Evolutionary conservation across 2,797 vertebrate genomes (phyloP), one percentile per base, ranked within the genome.

Genomic region (Myripristis jacobus): DNA sequence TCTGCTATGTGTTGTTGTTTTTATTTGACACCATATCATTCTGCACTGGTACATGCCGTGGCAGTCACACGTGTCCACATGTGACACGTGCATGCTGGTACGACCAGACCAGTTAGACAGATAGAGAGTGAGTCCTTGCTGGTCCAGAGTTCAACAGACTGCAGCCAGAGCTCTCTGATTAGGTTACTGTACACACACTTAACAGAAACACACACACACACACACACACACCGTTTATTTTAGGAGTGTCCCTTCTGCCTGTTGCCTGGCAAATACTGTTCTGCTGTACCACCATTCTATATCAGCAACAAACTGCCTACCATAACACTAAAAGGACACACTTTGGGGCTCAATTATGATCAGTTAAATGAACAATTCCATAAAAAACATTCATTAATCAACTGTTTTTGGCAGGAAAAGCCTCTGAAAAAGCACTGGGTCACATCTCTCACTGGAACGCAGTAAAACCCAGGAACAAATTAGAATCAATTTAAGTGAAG

Each of bases 191-290:
- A 74, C 16, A 64, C 59, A 62, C 51, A 71, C 60, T 47, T 47
- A 15, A 75, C 71, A 67, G 44, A 66, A 64, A 52, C 60, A 70
- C 66, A 73, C 41, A 57, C 74, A 53, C 56, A 52, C 60, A 70
- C 66, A 73, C 41, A 57, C 74, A 53, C 56, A 48, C 22, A 75
- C 69, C 21, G 71, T 90, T 91, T 92, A 93, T 93, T 93, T 91
- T 81, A 67, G 81, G 90, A 91, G 66, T 19, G 2, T 4, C 70
- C 53, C 27, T 57, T 70, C 78, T 75, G 83, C 72, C 82, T 86
- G 88, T 90, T 89, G 88, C 85, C 77, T 84, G 85, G 90, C 53
- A 74, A 70, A 83, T n/a, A 52, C 52, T 36, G 18, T 29, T 29
- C 27, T 36, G 47, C 41, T 50, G 16, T 56, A 66, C 64, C 46